Base-by-base conservation (phyloP, 2,797 vertebrate genomes). In the Denticeps clupeoides region DNA sequence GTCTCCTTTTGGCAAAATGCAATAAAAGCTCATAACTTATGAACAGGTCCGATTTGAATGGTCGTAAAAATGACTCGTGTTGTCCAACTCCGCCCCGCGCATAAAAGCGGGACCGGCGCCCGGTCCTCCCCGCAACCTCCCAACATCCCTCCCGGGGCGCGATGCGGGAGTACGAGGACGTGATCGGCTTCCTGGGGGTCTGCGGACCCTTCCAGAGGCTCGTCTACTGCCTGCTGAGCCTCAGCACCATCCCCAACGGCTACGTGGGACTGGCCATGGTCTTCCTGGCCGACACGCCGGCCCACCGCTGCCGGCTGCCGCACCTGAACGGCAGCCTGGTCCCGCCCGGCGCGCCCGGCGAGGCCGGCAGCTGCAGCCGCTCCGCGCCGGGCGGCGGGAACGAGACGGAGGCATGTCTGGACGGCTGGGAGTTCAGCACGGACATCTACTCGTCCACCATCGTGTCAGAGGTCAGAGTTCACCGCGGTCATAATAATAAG, bases 381-480 rank as follows among this genome's bases (percentile, higher is more conserved):
- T 2, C 19, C 12, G 43, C 9, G 48, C 45, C 27, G n/a, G 3
- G 19, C 52, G 32, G 27, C 10, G 19, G 5, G 32, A 49, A 57
- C 16, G 46, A 54, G 12, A 60, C 58, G 2, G 62, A 64, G 40
- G 40, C 47, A 13, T 64, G 62, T 29, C 25, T 60, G 19, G 49
- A 64, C 24, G 62, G 62, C 13, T 64, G 54, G 54, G 51, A 31
- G 25, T 64, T 53, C 45, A 60, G 58, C 45, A 27, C 33, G n/a
- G 57, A 60, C 19, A 53, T 38, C 28, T 64, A 64, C 41, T 41
- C 37, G 9, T 57, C 58, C 51, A 64, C 62, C 5, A 60, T 60
- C 22, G 62, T 64, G n/a, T 57, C 62, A 13, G 62, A 64, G 57
- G 62, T 64, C 21, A 37, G 42, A 7, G 26, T 27, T 4, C 5